Percentiles rank a stretch among this genome's conserved stretches.
Conservation (phyloP, 2,797 vertebrate species). For the Aplochiton taeniatus region DNA sequence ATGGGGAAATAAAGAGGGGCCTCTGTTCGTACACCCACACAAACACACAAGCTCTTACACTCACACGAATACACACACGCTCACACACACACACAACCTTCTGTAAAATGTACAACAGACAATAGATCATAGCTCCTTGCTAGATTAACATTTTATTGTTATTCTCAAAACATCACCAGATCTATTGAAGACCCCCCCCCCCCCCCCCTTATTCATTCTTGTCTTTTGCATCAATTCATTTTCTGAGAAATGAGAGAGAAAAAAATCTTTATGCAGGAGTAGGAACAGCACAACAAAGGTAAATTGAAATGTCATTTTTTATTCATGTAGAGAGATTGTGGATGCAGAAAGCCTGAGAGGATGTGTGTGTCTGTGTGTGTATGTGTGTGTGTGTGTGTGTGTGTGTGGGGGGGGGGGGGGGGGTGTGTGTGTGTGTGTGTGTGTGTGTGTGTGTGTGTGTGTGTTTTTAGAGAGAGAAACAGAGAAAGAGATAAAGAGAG, state of each 20-base stretch:
- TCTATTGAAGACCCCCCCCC: slow-evolving; percentile 20
- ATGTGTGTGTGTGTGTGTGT: background rate
- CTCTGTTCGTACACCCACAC: slow-evolving; percentile 15
- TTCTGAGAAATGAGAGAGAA: slow-evolving; percentile 27
- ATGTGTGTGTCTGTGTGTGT: background rate
- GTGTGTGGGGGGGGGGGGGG: background rate
- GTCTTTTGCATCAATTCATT: slow-evolving; percentile 24
- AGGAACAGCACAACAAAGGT: slow-evolving; percentile 43
- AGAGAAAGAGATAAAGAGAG: background rate
- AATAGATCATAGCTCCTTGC: slow-evolving; percentile 23
- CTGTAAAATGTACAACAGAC: slow-evolving; percentile 25
- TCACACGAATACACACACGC: slow-evolving; percentile 1
- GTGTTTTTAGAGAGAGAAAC: too few relatives aligned
- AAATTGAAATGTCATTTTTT: slow-evolving; percentile 64
- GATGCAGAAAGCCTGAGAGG: slow-evolving; percentile 25
- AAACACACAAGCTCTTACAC: slow-evolving; percentile 6
- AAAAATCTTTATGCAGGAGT: slow-evolving; percentile 47
- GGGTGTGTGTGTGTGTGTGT: background rate
- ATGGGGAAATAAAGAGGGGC: slow-evolving; percentile 30
- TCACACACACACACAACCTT: slow-evolving; percentile 12
- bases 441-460: background rate
- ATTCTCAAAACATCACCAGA: slow-evolving; percentile 31
- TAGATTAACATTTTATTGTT: slow-evolving; percentile 48
- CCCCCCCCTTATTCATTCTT: slow-evolving; percentile 9
- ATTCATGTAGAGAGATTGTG: slow-evolving; percentile 52